Evolutionary conservation across 2,888 invertebrate genomes (phyloP).

Genomic region (Theretra japonica): DNA sequence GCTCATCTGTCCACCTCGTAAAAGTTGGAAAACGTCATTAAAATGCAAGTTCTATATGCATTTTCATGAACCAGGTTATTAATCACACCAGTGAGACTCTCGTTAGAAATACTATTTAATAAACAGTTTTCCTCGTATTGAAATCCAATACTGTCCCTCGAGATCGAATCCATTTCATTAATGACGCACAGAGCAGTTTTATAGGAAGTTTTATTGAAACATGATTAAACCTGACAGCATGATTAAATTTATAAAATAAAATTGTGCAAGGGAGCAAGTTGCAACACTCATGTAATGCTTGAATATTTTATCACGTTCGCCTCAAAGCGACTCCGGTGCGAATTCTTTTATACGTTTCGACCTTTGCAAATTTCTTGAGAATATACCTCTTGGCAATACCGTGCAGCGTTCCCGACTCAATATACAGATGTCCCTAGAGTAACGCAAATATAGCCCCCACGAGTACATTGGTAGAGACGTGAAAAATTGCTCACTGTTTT

Average conservation of each 20-base stretch:
- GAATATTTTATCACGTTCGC: slow-evolving; percentile 11
- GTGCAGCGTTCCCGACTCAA: slow-evolving; percentile 24
- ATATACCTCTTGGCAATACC: slow-evolving; percentile 10
- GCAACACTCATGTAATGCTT: background rate
- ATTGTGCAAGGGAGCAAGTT: slow-evolving; percentile 2
- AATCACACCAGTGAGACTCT: too few relatives aligned
- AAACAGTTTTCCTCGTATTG: background rate
- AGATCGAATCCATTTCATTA: background rate
- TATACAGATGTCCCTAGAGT: slow-evolving; percentile 36
- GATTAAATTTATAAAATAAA: background rate
- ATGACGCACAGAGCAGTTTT: background rate
- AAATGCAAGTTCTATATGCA: too few relatives aligned
- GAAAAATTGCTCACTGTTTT: slow-evolving; percentile 51
- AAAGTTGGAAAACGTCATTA: too few relatives aligned
- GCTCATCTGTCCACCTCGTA: too few relatives aligned
- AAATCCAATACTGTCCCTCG: background rate
- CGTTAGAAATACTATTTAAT: background rate
- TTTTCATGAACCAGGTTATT: too few relatives aligned
- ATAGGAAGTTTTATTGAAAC: background rate
- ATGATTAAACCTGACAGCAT: background rate
- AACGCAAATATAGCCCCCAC: slow-evolving; percentile 47
- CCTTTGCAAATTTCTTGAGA: slow-evolving; percentile 16
- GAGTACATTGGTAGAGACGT: slow-evolving; percentile 37
- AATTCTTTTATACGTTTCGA: slow-evolving; percentile 19
- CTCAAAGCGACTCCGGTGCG: background rate